phyloP scores from a whole-genome alignment of 2,888 invertebrate genomes.

The Andrena camellia region DNA sequence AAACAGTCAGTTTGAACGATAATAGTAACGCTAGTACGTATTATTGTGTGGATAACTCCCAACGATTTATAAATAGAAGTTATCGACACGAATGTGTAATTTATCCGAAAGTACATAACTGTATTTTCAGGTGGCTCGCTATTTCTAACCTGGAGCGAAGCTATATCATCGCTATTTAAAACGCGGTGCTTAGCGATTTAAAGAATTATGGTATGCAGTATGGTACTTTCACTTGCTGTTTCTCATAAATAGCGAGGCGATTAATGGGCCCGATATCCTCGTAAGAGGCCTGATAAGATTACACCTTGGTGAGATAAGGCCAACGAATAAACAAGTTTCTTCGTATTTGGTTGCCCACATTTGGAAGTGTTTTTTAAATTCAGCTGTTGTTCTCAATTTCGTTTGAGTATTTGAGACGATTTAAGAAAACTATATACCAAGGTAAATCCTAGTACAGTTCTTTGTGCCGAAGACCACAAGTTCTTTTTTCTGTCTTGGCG shows the following conservation, averaged over 20 bases:
- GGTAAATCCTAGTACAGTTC: constrained; percentile 11
- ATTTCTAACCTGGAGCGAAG: too few species aligned
- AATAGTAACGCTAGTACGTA: too few species aligned
- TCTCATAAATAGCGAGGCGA: not conserved
- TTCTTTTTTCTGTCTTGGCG: constrained; percentile 1
- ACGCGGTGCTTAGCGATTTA: too few species aligned
- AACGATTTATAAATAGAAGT: too few species aligned
- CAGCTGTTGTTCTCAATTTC: not conserved
- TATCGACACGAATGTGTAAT: too few species aligned
- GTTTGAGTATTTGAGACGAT: not conserved
- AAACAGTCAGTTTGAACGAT: too few species aligned
- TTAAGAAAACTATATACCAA: not conserved
- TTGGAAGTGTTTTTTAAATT: constrained; percentile 5
- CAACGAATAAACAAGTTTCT: not conserved
- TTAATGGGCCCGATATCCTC: constrained; percentile 19
- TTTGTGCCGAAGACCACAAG: not conserved
- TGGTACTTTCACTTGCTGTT: not conserved
- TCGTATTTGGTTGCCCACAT: not conserved
- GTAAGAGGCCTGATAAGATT: constrained; percentile 40
- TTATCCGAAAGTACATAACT: too few species aligned
- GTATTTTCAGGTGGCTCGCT: too few species aligned
- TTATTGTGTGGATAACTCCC: too few species aligned
- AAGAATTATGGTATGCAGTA: not conserved
- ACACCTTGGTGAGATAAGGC: constrained; percentile 13
- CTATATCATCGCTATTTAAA: too few species aligned